phyloP scores from a whole-genome alignment of 2,113 vertebrate genomes.

The Ahaetulla prasina region DNA sequence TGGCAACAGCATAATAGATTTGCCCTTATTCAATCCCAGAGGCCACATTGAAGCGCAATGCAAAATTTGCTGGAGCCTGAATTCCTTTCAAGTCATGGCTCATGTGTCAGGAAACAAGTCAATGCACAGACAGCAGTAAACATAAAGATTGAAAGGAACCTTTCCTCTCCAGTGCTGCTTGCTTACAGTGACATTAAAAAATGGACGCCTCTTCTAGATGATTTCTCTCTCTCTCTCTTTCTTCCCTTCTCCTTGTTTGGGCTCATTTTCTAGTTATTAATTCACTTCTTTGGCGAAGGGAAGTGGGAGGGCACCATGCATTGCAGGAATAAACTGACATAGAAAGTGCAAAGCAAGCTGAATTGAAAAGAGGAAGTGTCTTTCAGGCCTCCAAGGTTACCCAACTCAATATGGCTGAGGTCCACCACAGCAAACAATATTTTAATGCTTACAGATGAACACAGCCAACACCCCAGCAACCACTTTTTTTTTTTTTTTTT shows the following conservation, averaged over 20 bases:
- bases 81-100: slow-evolving; percentile 79
- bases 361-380: slow-evolving; percentile 30
- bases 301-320: slow-evolving; percentile 47
- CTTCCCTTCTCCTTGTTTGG: slow-evolving; percentile 74
- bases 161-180: slow-evolving; percentile 51
- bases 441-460: neutral
- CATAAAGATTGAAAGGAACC: slow-evolving; percentile 63
- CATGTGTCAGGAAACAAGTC: slow-evolving; percentile 76
- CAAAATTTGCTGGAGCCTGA: slow-evolving; percentile 74
- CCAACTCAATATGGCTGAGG: slow-evolving; percentile 60
- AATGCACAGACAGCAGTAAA: slow-evolving; percentile 64
- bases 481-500: too few relatives aligned
- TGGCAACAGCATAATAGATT: slow-evolving; percentile 91
- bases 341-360: slow-evolving; percentile 56
- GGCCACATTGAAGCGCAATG: slow-evolving; percentile 72
- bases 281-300: slow-evolving; percentile 59
- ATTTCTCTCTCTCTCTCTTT: neutral
- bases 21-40: slow-evolving; percentile 89
- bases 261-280: slow-evolving; percentile 69
- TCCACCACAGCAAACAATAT: neutral
- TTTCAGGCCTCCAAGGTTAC: slow-evolving; percentile 48
- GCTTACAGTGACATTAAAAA: slow-evolving; percentile 75
- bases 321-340: slow-evolving; percentile 59
- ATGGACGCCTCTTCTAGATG: slow-evolving; percentile 69
- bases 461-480: neutral